Percentiles rank a stretch among this genome's conserved stretches.
These are phyloP conservation scores for Silurus aristotelis DNA, from an alignment of 2,797 vertebrate genomes.

Conservation along the genomic window DNA sequence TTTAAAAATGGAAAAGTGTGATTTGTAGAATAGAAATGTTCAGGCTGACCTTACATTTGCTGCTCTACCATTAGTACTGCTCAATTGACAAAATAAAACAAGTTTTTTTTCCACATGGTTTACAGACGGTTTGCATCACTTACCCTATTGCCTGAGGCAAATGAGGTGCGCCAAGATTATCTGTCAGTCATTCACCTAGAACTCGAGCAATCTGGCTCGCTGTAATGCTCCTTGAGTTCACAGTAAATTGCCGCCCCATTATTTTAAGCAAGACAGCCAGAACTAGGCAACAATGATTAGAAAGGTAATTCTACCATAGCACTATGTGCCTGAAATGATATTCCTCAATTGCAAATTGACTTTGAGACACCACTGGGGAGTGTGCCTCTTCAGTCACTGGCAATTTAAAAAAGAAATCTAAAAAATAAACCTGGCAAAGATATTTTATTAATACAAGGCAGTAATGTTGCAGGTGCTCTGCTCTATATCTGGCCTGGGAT, in stretches of 20 bases:
- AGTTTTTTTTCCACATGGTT: conserved; percentile 1
- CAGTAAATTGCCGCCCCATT: conserved; percentile 33
- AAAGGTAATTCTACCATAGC: conserved; percentile 31
- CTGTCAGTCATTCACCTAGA: conserved; percentile 26
- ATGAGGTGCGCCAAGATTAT: conserved; percentile 13
- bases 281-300: conserved; percentile 38
- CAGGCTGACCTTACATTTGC: not conserved
- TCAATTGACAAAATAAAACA: conserved; percentile 1
- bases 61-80: conserved; percentile 17
- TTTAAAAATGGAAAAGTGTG: not conserved
- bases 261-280: conserved; percentile 36
- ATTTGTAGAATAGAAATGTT: not conserved
- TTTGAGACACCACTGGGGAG: conserved; percentile 28
- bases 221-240: conserved; percentile 30
- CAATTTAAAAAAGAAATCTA: not conserved
- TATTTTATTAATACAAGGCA: conserved; percentile 23
- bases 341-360: conserved; percentile 37
- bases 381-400: conserved; percentile 29
- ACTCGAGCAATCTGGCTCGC: not conserved
- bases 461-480: not conserved
- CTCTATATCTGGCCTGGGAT: not conserved
- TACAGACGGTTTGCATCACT: conserved; percentile 15
- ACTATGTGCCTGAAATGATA: conserved; percentile 31
- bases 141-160: conserved; percentile 19
- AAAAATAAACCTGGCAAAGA: conserved; percentile 1